Evolutionary conservation across 2,888 invertebrate species (phyloP).

Genomic region (Arge pagana): DNA sequence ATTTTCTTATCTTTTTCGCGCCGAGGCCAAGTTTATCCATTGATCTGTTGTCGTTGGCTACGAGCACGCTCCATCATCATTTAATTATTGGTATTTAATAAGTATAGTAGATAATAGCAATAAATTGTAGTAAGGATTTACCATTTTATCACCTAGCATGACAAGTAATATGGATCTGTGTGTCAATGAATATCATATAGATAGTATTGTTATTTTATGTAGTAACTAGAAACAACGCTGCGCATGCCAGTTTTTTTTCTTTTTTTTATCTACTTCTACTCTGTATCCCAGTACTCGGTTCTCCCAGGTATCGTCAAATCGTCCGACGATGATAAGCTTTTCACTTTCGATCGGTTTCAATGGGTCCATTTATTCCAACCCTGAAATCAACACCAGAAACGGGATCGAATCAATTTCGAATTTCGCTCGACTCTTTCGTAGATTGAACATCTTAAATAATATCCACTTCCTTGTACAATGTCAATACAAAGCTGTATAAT

Average conservation of each 20-base stretch:
- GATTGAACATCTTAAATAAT: no score
- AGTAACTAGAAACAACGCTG: constrained; percentile 42
- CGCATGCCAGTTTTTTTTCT: constrained; percentile 34
- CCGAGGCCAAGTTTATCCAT: not conserved
- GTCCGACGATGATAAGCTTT: constrained; percentile 30
- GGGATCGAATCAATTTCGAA: constrained; percentile 34
- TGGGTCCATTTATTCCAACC: constrained; percentile 64
- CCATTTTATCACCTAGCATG: constrained; percentile 54
- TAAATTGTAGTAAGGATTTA: constrained; percentile 53
- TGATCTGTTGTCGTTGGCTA: constrained; percentile 1
- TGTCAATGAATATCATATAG: constrained; percentile 40
- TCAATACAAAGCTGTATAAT: not conserved
- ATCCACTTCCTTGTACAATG: not conserved
- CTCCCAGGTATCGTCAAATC: constrained; percentile 34
- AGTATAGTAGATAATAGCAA: constrained; percentile 53
- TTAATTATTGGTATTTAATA: constrained; percentile 48
- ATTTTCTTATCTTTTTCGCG: no score
- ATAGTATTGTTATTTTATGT: constrained; percentile 41
- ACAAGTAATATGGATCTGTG: constrained; percentile 52
- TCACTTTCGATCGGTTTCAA: constrained; percentile 33
- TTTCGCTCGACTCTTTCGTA: no score
- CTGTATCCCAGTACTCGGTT: constrained; percentile 38
- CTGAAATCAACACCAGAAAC: constrained; percentile 54
- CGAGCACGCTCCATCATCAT: constrained; percentile 15
- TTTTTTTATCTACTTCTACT: constrained; percentile 36